Conservation (phyloP, 1,140 invertebrate species). For the Magallana ariakensis region DNA sequence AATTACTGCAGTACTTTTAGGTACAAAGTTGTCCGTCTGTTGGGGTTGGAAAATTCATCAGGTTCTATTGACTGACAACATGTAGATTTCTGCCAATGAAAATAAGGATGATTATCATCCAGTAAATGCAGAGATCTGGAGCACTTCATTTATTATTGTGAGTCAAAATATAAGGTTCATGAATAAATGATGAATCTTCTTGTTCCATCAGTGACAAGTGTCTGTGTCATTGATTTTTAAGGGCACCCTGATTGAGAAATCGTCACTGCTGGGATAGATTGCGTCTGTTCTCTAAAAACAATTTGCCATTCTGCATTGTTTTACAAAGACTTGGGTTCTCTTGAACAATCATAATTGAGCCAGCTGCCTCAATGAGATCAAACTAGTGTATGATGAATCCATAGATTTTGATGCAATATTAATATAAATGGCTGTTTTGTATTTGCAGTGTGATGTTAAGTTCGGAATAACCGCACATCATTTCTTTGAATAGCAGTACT, state of each 20-base stretch:
- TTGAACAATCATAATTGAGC: slow-evolving; percentile 2
- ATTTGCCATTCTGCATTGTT: not conserved
- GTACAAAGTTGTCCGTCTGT: not conserved
- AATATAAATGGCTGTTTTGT: slow-evolving; percentile 9
- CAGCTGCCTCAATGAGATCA: not conserved
- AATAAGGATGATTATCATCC: slow-evolving; percentile 1
- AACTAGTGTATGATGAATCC: not conserved
- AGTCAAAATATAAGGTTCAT: slow-evolving; percentile 37
- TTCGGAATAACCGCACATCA: too few species aligned
- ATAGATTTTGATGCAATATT: not conserved
- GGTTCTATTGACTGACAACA: slow-evolving; percentile 5
- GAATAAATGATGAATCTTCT: slow-evolving; percentile 37
- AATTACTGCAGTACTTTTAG: not conserved
- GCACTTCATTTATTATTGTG: slow-evolving; percentile 31
- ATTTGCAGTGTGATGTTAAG: not conserved
- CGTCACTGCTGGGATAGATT: not conserved
- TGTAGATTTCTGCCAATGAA: not conserved
- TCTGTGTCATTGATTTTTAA: slow-evolving; percentile 27
- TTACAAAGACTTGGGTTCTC: not conserved
- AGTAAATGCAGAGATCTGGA: not conserved
- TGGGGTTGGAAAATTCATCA: slow-evolving; percentile 4
- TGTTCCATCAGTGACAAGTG: not conserved
- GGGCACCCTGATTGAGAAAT: slow-evolving; percentile 1
- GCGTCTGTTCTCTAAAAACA: not conserved
- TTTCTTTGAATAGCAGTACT: too few species aligned